Percentiles rank a stretch among this genome's conserved stretches.
These are phyloP conservation scores for Harpagus bidentatus DNA, from an alignment of 2,113 vertebrate species.

Conservation along the genomic window DNA sequence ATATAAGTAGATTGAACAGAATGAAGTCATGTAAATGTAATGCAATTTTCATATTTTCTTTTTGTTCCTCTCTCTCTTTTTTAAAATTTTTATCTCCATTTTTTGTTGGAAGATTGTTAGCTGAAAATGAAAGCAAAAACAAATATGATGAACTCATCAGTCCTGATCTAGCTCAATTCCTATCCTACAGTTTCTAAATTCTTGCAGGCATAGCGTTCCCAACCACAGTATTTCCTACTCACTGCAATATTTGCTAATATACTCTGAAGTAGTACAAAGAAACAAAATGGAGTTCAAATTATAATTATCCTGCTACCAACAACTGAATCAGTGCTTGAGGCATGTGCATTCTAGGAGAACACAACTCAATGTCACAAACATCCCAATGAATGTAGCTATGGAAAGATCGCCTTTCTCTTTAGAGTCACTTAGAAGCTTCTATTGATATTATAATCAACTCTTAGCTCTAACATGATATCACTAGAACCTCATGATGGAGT, in stretches of 20 bases:
- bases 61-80: neutral
- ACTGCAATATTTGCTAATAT: neutral
- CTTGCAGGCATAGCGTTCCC: neutral
- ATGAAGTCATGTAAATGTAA: neutral
- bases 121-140: neutral
- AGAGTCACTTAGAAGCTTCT: neutral
- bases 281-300: neutral
- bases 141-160: neutral
- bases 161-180: neutral
- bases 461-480: neutral
- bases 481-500: conserved; percentile 11
- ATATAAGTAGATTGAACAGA: neutral
- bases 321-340: neutral
- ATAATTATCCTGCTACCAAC: neutral
- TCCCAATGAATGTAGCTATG: neutral
- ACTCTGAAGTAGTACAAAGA: neutral
- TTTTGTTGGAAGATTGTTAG: neutral
- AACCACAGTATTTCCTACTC: neutral
- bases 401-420: neutral
- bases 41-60: neutral
- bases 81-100: neutral
- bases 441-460: neutral
- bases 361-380: neutral
- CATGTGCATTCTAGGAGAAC: neutral
- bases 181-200: neutral